Conservation (phyloP, 2,113 vertebrate species). For the Syngnathus floridae region DNA sequence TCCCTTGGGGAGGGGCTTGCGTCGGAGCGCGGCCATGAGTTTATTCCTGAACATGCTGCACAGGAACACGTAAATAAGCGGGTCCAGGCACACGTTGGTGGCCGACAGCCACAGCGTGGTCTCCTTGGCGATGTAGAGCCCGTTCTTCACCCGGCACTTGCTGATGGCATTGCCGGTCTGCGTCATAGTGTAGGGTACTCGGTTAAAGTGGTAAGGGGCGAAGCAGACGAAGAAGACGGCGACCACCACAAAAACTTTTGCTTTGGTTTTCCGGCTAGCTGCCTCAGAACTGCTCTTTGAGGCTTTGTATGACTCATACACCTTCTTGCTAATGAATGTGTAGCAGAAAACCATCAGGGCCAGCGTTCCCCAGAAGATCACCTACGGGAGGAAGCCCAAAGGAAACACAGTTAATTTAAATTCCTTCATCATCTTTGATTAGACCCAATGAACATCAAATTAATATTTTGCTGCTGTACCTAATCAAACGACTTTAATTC, state of each 20-base stretch:
- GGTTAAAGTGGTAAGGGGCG: conserved; percentile 67
- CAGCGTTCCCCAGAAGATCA: conserved; percentile 70
- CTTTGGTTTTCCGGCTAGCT: conserved; percentile 60
- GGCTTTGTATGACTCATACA: conserved; percentile 69
- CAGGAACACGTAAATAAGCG: conserved; percentile 74
- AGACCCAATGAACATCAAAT: no score
- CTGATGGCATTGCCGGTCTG: conserved; percentile 49
- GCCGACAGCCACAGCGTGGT: conserved; percentile 71
- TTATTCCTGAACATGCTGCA: conserved; percentile 65
- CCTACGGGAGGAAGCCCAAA: conserved; percentile 36
- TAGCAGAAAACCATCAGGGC: conserved; percentile 69
- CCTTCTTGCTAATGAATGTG: conserved; percentile 73
- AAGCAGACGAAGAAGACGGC: conserved; percentile 73
- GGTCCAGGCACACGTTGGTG: conserved; percentile 72
- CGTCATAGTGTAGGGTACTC: conserved; percentile 70
- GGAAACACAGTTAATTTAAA: not conserved
- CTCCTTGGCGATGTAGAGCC: conserved; percentile 68
- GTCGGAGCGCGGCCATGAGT: conserved; percentile 54
- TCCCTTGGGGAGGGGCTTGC: conserved; percentile 19
- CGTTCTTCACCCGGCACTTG: conserved; percentile 52
- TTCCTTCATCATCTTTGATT: not conserved
- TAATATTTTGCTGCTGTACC: not conserved
- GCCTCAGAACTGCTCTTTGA: conserved; percentile 59
- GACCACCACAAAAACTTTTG: conserved; percentile 72
- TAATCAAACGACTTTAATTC: not conserved